phyloP scores from a whole-genome alignment of 2,888 invertebrate genomes.

The Corbicula japonica region DNA sequence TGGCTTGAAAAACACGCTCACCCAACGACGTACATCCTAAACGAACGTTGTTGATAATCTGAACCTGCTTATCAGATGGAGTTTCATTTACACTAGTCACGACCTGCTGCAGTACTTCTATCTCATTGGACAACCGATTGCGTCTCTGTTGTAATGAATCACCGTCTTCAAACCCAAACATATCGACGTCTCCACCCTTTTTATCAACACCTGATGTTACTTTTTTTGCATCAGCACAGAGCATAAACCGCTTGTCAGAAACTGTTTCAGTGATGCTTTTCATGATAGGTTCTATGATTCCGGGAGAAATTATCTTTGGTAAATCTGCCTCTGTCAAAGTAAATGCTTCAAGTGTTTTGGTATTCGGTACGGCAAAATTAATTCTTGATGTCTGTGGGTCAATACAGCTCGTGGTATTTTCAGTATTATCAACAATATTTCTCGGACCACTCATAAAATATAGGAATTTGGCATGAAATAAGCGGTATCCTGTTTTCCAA shows the following conservation, averaged over 20 bases:
- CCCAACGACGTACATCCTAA: too few species aligned
- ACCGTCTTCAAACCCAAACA: slow-evolving; percentile 42
- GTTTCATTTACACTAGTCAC: too few species aligned
- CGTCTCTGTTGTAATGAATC: too few species aligned
- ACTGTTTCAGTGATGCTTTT: not conserved
- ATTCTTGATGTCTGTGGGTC: not conserved
- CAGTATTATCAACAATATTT: not conserved
- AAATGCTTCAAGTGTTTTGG: not conserved
- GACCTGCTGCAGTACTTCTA: too few species aligned
- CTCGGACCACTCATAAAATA: slow-evolving; percentile 44
- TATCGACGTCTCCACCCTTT: slow-evolving; percentile 47
- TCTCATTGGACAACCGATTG: too few species aligned
- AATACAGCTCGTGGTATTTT: not conserved
- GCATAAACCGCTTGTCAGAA: slow-evolving; percentile 23
- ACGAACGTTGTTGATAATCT: too few species aligned
- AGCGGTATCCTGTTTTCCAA: slow-evolving; percentile 39
- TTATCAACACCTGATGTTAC: slow-evolving; percentile 43
- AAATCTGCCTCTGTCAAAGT: not conserved
- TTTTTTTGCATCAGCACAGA: slow-evolving; percentile 52
- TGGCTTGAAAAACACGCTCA: too few species aligned
- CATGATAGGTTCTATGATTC: slow-evolving; percentile 16
- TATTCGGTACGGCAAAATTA: not conserved
- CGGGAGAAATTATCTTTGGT: slow-evolving; percentile 7
- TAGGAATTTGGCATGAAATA: slow-evolving; percentile 49
- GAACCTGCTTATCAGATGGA: too few species aligned